Evolutionary conservation across 2,888 invertebrate genomes (phyloP), one percentile per base, ranked within the genome.

Genomic region (Buathra laborator): DNA sequence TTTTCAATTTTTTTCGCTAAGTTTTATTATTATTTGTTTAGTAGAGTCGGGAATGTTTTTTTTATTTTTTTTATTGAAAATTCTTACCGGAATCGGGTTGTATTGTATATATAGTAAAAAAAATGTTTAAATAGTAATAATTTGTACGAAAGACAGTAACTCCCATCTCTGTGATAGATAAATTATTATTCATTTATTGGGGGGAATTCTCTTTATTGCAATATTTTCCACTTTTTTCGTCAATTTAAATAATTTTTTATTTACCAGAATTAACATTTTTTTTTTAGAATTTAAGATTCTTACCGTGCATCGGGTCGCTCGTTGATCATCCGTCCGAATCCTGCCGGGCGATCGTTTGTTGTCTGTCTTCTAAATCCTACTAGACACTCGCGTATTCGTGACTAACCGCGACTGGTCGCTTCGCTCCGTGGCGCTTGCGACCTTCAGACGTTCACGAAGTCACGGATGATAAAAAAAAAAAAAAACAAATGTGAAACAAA

Each of bases 391-490:
- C n/a, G 48, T 48, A 32, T 32, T 59, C 59, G 14, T 32, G 14
- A 9, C 32, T n/a, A 9, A 12, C 24, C 32, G 24, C 5, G 59
- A 14, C 48, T 32, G 29, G 32, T 59, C 12, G 59, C n/a, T 29
- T 29, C 19, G 29, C 14, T 59, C 12, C 14, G 5, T 12, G 2
- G 4, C 59, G 59, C 59, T 29, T 14, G 9, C 56, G 71, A 71
- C 56, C 71, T 71, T 56, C 53, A 71, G 19, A 43, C 37, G 6
- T 71, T 71, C 56, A 19, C 14, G 16, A 37, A 43, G 64, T 66
- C 43, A 37, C 37, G 9, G 19, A 53, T 53, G 10, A 53, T 5
- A 4, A 24, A 71, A 71, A 71, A 53, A 4, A 24, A 71, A 71
- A 71, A 53, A 71, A 37, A 10, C n/a, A 29, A 37, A 62, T 5